phyloP scores from a whole-genome alignment of 2,888 invertebrate genomes.

The Phasia obesa region DNA sequence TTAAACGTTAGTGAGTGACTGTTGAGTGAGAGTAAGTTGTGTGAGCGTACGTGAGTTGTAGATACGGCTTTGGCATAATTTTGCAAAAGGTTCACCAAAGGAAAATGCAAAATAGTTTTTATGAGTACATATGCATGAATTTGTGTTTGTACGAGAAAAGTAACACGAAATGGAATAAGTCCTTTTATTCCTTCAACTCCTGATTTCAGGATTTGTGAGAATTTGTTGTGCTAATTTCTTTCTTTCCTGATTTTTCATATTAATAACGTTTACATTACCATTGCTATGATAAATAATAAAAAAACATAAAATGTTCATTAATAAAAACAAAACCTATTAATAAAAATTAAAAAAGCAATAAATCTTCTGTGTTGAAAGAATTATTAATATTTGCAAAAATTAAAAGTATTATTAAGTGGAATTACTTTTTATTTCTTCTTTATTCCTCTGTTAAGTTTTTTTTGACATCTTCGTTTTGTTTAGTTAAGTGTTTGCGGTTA shows the following conservation, averaged over 20 bases:
- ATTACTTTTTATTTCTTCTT: slow-evolving; percentile 29
- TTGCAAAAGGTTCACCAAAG: slow-evolving; percentile 62
- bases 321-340: slow-evolving; percentile 36
- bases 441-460: slow-evolving; percentile 21
- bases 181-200: slow-evolving; percentile 59
- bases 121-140: slow-evolving; percentile 8
- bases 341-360: slow-evolving; percentile 15
- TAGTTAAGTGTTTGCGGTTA: slow-evolving; percentile 60
- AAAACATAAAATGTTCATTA: slow-evolving; percentile 28
- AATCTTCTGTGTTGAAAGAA: slow-evolving; percentile 13
- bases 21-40: slow-evolving; percentile 11
- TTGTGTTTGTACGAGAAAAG: slow-evolving; percentile 33
- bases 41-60: slow-evolving; percentile 56
- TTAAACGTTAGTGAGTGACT: slow-evolving; percentile 40
- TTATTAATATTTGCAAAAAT: background rate
- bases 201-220: slow-evolving; percentile 25
- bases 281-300: background rate
- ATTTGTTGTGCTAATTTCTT: slow-evolving; percentile 18
- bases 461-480: slow-evolving; percentile 32
- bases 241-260: slow-evolving; percentile 10
- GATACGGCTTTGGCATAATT: slow-evolving; percentile 69
- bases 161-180: slow-evolving; percentile 54
- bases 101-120: slow-evolving; percentile 21
- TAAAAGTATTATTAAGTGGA: slow-evolving; percentile 15
- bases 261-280: background rate